Conservation (phyloP, 2,113 vertebrate genomes). For the Solenodon paradoxus region DNA sequence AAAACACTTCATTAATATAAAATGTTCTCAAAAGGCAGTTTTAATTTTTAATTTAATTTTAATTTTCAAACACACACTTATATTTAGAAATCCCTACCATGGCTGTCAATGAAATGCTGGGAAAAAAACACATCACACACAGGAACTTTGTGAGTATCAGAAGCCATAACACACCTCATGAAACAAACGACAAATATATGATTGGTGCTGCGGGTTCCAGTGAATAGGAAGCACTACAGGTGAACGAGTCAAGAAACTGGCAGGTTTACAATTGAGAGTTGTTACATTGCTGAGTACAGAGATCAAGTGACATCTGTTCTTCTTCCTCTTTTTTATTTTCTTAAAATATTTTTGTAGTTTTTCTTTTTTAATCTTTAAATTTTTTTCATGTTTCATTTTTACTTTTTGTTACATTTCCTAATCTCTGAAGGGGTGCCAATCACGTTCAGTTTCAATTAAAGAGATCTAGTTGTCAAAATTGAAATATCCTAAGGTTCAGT, state of each 20-base stretch:
- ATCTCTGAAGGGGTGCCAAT: neutral
- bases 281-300: neutral
- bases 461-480: neutral
- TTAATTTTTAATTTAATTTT: constrained; percentile 73
- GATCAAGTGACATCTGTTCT: neutral
- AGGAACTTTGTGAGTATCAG: constrained; percentile 69
- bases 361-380: no score
- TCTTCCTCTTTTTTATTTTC: no score
- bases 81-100: constrained; percentile 74
- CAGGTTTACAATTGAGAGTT: neutral
- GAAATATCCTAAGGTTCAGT: neutral
- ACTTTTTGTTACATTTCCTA: no score
- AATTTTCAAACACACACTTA: constrained; percentile 65
- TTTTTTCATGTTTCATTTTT: no score
- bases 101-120: constrained; percentile 75
- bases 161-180: constrained; percentile 76
- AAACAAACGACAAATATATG: constrained; percentile 80
- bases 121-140: constrained; percentile 68
- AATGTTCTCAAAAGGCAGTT: constrained; percentile 72
- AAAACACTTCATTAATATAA: constrained; percentile 66
- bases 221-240: neutral
- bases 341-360: no score
- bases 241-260: neutral
- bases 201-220: constrained; percentile 76
- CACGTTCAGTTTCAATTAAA: neutral